phyloP scores from a whole-genome alignment of 2,888 invertebrate species.

The Hirtodrosophila alboralis region DNA sequence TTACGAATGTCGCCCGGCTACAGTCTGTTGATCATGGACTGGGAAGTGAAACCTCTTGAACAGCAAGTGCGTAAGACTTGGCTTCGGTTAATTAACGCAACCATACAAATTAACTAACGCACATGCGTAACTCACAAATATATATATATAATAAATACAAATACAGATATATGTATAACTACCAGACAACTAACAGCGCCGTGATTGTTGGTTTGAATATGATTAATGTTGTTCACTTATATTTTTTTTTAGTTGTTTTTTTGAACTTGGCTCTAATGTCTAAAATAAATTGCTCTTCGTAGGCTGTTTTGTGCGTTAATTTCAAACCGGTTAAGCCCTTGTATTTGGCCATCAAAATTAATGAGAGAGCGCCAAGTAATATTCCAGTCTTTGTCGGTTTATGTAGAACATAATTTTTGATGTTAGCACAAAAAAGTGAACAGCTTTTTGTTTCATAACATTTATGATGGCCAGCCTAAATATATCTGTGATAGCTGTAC shows the following conservation, averaged over 20 bases:
- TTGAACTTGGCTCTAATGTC: slow-evolving; percentile 51
- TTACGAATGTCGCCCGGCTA: slow-evolving; percentile 39
- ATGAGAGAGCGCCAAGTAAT: slow-evolving; percentile 11
- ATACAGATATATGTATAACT: background rate
- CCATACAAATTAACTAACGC: slow-evolving; percentile 74
- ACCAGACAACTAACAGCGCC: background rate
- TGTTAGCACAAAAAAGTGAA: background rate
- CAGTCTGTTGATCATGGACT: slow-evolving; percentile 46
- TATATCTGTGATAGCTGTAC: too few relatives aligned
- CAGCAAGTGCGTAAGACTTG: slow-evolving; percentile 53
- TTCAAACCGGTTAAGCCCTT: slow-evolving; percentile 62
- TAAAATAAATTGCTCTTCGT: slow-evolving; percentile 41
- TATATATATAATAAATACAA: background rate
- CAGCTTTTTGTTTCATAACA: too few relatives aligned
- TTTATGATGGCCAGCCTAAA: too few relatives aligned
- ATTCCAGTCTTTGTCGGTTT: too few relatives aligned
- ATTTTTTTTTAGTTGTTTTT: slow-evolving; percentile 23
- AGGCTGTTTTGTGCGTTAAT: slow-evolving; percentile 36
- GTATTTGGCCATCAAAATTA: slow-evolving; percentile 44
- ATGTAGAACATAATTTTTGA: slow-evolving; percentile 1
- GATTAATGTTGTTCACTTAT: slow-evolving; percentile 58
- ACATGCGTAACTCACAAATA: slow-evolving; percentile 64
- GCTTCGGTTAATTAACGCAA: slow-evolving; percentile 63
- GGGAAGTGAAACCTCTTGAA: slow-evolving; percentile 25
- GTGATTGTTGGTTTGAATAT: slow-evolving; percentile 40